phyloP scores from a whole-genome alignment of 2,797 vertebrate species.

The Sebastes itinus region DNA sequence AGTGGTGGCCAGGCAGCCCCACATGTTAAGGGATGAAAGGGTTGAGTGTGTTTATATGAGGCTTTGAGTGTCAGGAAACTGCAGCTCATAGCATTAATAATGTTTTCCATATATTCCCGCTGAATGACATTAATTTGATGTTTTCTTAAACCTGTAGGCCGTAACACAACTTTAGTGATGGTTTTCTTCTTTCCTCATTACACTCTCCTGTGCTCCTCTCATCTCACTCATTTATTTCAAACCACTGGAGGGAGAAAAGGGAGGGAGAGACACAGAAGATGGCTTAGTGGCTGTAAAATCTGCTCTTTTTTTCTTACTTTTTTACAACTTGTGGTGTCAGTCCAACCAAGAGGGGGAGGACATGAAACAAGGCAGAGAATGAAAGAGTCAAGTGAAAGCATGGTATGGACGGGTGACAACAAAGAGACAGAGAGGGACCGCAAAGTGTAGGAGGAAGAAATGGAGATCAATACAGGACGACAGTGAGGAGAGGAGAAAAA shows the following conservation, averaged over 20 bases:
- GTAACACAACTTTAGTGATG: slow-evolving; percentile 15
- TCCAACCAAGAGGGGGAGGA: slow-evolving; percentile 36
- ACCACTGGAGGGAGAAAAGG: slow-evolving; percentile 44
- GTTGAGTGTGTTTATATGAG: slow-evolving; percentile 23
- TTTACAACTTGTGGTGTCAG: slow-evolving; percentile 59
- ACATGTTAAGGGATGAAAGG: background rate
- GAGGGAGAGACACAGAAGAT: slow-evolving; percentile 39
- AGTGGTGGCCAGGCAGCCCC: background rate
- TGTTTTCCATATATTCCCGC: slow-evolving; percentile 33
- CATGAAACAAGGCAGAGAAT: slow-evolving; percentile 50
- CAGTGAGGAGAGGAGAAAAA: background rate
- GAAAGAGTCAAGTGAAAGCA: slow-evolving; percentile 58
- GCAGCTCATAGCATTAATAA: slow-evolving; percentile 10
- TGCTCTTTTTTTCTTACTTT: slow-evolving; percentile 32
- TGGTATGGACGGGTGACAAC: slow-evolving; percentile 49
- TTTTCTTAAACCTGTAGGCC: slow-evolving; percentile 42
- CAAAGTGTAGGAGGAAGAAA: slow-evolving; percentile 57
- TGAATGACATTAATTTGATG: slow-evolving; percentile 39
- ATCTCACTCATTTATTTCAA: slow-evolving; percentile 47
- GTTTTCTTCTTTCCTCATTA: slow-evolving; percentile 6
- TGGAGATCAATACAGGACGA: slow-evolving; percentile 58
- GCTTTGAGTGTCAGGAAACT: slow-evolving; percentile 2
- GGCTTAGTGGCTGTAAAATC: slow-evolving; percentile 56
- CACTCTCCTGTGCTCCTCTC: slow-evolving; percentile 11
- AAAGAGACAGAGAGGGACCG: slow-evolving; percentile 49